phyloP scores from a whole-genome alignment of 1,140 invertebrate genomes.

The Carcinoscorpius rotundicauda region DNA sequence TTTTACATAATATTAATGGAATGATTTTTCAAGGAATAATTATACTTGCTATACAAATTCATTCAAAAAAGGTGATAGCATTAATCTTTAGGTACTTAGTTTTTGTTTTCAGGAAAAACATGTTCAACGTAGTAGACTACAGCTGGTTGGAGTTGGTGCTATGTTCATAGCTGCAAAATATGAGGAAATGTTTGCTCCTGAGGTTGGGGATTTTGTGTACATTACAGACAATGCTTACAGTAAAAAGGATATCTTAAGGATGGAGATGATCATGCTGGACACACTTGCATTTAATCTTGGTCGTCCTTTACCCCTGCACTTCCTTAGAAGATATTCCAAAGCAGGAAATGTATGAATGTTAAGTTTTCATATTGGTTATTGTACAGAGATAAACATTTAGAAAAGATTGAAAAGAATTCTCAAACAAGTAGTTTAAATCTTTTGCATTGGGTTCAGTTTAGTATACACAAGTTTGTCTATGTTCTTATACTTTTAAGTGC shows the following conservation, averaged over 20 bases:
- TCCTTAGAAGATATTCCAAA: conserved; percentile 69
- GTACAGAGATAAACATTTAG: no score
- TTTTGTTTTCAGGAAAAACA: conserved; percentile 10
- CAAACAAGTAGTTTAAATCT: no score
- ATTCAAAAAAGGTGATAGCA: no score
- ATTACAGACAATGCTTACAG: conserved; percentile 82
- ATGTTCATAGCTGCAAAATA: conserved; percentile 90
- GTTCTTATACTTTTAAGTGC: no score
- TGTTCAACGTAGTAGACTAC: conserved; percentile 40
- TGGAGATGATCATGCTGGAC: conserved; percentile 56
- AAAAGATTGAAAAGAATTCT: no score
- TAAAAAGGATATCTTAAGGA: conserved; percentile 60
- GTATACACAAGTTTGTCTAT: no score
- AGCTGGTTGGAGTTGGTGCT: conserved; percentile 81
- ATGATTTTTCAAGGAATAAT: no score
- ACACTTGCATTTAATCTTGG: conserved; percentile 67
- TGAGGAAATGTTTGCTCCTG: conserved; percentile 85
- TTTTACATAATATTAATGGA: no score
- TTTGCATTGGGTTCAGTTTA: no score
- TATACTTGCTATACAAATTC: no score
- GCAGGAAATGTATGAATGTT: conserved; percentile 41
- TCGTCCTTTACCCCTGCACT: conserved; percentile 72
- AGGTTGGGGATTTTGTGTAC: conserved; percentile 78
- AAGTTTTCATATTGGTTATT: no score
- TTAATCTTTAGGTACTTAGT: no score